Conservation (phyloP, 1,140 invertebrate species). For the Psix sp. region DNA sequence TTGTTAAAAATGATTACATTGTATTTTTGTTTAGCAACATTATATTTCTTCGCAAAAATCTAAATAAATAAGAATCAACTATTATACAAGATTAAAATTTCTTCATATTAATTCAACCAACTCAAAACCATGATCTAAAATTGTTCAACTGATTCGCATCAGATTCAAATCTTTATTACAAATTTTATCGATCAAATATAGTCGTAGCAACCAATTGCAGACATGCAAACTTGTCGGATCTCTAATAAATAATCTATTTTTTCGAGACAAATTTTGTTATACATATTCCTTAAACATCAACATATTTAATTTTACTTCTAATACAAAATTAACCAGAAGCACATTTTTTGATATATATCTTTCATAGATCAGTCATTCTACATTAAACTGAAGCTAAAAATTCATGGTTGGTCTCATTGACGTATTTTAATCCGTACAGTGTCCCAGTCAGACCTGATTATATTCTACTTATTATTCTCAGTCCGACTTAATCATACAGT, state of each 20-base stretch:
- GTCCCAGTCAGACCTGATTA: slow-evolving; percentile 38
- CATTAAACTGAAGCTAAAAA: background rate
- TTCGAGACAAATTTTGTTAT: too few species aligned
- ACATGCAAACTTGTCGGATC: too few species aligned
- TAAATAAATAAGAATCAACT: slow-evolving; percentile 19
- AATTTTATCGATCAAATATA: too few species aligned
- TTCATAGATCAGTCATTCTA: background rate
- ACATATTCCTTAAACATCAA: too few species aligned
- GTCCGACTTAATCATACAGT: slow-evolving; percentile 47
- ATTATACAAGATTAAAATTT: slow-evolving; percentile 24
- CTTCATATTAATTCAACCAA: slow-evolving; percentile 19
- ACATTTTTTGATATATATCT: too few species aligned
- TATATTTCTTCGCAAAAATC: slow-evolving; percentile 8
- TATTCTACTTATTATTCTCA: slow-evolving; percentile 57
- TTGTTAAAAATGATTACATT: background rate
- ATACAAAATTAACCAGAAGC: too few species aligned
- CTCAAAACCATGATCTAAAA: slow-evolving; percentile 6
- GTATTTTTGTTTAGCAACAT: too few species aligned
- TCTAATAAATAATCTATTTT: too few species aligned
- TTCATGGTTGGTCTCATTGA: slow-evolving; percentile 20
- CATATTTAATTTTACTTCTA: too few species aligned
- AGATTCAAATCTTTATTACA: too few species aligned
- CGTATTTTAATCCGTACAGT: slow-evolving; percentile 28
- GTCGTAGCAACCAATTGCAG: too few species aligned
- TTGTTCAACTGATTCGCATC: too few species aligned